Base-by-base conservation (phyloP, 2,888 invertebrate genomes). In the Acanthosepion lycidas region DNA sequence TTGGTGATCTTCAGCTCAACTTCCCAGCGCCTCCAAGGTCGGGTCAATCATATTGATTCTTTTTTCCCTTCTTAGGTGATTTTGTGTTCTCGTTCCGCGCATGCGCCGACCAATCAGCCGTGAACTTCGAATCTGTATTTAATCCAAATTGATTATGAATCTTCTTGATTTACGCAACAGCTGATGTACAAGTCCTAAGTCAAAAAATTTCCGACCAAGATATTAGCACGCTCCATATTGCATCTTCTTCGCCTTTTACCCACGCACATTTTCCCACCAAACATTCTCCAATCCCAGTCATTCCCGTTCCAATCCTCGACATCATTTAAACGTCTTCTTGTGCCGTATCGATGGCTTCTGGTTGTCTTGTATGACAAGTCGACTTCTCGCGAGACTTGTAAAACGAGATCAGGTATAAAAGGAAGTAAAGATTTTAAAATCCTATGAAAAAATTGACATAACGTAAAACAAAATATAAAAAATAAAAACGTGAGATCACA, bases 81-180 rank as follows among this genome's bases (percentile, higher is more conserved):
- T 28, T 78, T 28, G 28, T n/a, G n/a, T 78, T n/a, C 15, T 78
- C 23, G 59, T 33, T 78, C n/a, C n/a, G 9, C 78, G 33, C 78
- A 78, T 78, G 78, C 78, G n/a, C n/a, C n/a, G n/a, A n/a, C n/a
- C 78, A 78, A 78, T 78, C 78, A 78, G 78, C 78, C 78, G n/a
- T 78, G 78, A 78, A 78, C 15, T 78, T 1, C n/a, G 15, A 78
- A 78, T 78, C 78, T 78, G n/a, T 78, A 78, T 78, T 78, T 78
- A 78, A 78, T 78, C 78, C 78, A 78, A 78, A 78, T 78, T 78
- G 78, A 78, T 78, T 78, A 78, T 78, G 78, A 33, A 78, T 78
- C n/a, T 78, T 78, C 15, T 33, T n/a, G 12, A 9, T n/a, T 78
- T n/a, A 33, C n/a, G 78, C n/a, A 78, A 78, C 78, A 78, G 78